These are phyloP conservation scores for Anoplopoma fimbria DNA, from an alignment of 2,113 vertebrate genomes.

Conservation along the genomic window DNA sequence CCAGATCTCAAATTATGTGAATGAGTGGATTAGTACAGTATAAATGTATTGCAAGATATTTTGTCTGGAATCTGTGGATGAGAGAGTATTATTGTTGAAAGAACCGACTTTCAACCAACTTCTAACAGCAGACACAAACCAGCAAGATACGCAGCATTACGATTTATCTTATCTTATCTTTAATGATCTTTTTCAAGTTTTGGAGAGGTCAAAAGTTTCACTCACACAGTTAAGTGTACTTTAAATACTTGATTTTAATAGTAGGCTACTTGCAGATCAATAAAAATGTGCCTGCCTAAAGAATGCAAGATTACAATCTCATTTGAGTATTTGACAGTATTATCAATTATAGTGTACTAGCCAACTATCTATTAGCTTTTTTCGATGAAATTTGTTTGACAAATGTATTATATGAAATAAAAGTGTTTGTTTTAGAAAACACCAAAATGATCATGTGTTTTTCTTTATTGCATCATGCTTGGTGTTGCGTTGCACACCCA, in stretches of 20 bases:
- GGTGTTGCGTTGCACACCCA: not conserved
- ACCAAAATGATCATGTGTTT: not conserved
- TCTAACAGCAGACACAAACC: not conserved
- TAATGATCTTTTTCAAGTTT: not conserved
- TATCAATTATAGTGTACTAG: constrained; percentile 48
- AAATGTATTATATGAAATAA: constrained; percentile 40
- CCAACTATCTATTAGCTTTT: constrained; percentile 32
- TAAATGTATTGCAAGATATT: not conserved
- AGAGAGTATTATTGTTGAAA: not conserved
- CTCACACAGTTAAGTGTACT: not conserved
- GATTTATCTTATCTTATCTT: not conserved
- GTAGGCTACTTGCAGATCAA: constrained; percentile 5
- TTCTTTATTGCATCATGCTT: not conserved
- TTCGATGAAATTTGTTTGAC: constrained; percentile 40
- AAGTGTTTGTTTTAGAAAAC: constrained; percentile 33
- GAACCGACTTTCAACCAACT: not conserved
- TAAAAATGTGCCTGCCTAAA: constrained; percentile 11
- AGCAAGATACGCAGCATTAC: not conserved
- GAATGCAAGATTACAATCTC: constrained; percentile 51
- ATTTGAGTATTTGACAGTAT: constrained; percentile 53
- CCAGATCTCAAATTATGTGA: not conserved
- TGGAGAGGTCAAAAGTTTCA: not conserved
- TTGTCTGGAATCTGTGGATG: constrained; percentile 5
- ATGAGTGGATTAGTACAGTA: not conserved
- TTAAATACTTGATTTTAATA: constrained; percentile 2